These are phyloP conservation scores for Machaerirhynchus nigripectus DNA, from an alignment of 2,113 vertebrate genomes.

Conservation along the genomic window DNA sequence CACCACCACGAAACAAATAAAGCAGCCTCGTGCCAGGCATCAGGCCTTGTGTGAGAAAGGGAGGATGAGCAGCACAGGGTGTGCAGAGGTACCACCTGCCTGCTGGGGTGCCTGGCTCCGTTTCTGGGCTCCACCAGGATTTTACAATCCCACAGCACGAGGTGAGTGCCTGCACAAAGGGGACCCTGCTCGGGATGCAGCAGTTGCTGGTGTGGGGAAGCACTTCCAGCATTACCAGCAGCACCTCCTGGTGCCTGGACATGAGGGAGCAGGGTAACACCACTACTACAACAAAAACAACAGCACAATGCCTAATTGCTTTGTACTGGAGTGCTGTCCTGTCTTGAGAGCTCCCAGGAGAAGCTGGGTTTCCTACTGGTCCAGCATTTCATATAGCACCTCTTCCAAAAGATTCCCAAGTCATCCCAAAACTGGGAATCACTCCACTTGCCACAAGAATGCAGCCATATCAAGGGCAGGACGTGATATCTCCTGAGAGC, in stretches of 20 bases:
- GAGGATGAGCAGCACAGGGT: not conserved
- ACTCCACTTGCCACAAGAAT: slow-evolving; percentile 12
- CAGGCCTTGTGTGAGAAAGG: not conserved
- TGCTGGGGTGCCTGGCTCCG: not conserved
- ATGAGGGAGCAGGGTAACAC: not conserved
- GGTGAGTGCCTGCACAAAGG: not conserved
- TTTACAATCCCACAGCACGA: not conserved
- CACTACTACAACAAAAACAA: not conserved
- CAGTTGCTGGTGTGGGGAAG: not conserved
- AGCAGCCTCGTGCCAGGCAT: not conserved
- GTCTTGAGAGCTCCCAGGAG: not conserved
- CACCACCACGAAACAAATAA: not conserved
- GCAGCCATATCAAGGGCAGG: not conserved
- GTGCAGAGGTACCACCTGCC: not conserved
- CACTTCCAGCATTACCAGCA: not conserved
- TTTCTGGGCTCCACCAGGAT: not conserved
- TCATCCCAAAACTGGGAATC: slow-evolving; percentile 8
- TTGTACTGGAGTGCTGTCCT: not conserved
- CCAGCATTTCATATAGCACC: not conserved
- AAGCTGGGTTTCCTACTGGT: not conserved
- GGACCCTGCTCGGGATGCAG: not conserved
- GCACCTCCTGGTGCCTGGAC: slow-evolving; percentile 30
- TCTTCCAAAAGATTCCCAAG: not conserved
- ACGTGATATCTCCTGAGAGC: not conserved
- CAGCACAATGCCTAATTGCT: not conserved